These are phyloP conservation scores for Chesias legatella DNA, from an alignment of 2,888 invertebrate genomes.

Conservation along the genomic window DNA sequence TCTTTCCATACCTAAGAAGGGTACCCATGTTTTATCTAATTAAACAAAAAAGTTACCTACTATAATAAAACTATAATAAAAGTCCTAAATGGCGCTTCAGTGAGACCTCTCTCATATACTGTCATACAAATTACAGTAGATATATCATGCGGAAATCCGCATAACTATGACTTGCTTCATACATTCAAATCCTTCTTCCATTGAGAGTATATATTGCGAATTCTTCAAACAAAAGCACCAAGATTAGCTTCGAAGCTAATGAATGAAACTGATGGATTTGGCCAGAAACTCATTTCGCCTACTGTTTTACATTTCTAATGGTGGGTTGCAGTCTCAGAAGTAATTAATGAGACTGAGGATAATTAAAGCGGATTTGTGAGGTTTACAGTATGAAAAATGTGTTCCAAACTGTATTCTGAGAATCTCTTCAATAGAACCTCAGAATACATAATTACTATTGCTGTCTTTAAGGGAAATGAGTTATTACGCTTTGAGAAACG, in stretches of 20 bases:
- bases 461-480: too few relatives aligned
- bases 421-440: too few relatives aligned
- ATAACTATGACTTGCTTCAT: background rate
- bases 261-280: constrained; percentile 48
- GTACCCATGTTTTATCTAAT: too few relatives aligned
- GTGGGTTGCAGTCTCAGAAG: constrained; percentile 47
- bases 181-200: background rate
- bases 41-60: too few relatives aligned
- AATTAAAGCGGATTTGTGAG: constrained; percentile 54
- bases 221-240: constrained; percentile 32
- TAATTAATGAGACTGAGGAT: constrained; percentile 58
- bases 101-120: too few relatives aligned
- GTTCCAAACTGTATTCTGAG: too few relatives aligned
- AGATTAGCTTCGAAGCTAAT: constrained; percentile 43
- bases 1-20: too few relatives aligned
- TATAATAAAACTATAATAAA: too few relatives aligned
- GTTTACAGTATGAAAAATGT: constrained; percentile 18
- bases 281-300: constrained; percentile 58
- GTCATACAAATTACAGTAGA: too few relatives aligned
- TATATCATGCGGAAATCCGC: background rate
- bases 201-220: constrained; percentile 16
- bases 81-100: too few relatives aligned
- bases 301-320: constrained; percentile 70
- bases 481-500: too few relatives aligned
- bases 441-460: too few relatives aligned